Conservation (phyloP, 2,797 vertebrate species). For the Ambastaia sidthimunki region DNA sequence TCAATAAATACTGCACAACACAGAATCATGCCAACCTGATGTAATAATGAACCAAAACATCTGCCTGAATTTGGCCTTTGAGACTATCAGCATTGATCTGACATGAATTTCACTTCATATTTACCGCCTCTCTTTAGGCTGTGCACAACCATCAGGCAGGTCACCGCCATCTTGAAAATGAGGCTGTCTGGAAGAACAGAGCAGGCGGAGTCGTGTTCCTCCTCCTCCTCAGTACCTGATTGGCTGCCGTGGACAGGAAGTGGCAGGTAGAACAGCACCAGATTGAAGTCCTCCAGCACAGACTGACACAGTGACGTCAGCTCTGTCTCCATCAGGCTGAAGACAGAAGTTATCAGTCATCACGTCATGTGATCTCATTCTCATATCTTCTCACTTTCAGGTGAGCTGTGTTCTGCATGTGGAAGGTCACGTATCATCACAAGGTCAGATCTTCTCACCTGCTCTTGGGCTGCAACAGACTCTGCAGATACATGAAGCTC, state of each 20-base stretch:
- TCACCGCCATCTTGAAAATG: slow-evolving; percentile 93
- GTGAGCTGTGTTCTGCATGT: neutral
- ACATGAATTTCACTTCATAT: neutral
- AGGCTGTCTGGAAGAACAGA: slow-evolving; percentile 90
- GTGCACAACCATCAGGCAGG: slow-evolving; percentile 96
- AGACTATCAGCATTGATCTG: neutral
- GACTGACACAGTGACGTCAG: slow-evolving; percentile 94
- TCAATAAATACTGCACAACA: too few species aligned
- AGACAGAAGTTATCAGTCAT: neutral
- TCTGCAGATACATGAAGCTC: slow-evolving; percentile 98
- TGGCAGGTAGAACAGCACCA: slow-evolving; percentile 95
- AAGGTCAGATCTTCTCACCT: slow-evolving; percentile 74
- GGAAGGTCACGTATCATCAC: neutral
- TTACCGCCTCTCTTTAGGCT: slow-evolving; percentile 94
- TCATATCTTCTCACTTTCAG: neutral
- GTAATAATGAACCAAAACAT: too few species aligned
- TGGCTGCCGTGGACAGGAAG: slow-evolving; percentile 75
- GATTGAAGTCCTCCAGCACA: slow-evolving; percentile 96
- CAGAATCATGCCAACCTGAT: too few species aligned
- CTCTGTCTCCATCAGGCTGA: slow-evolving; percentile 88
- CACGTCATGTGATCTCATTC: neutral
- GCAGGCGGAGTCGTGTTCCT: slow-evolving; percentile 85
- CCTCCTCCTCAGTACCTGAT: slow-evolving; percentile 86
- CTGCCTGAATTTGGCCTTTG: neutral
- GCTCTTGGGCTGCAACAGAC: slow-evolving; percentile 95